phyloP scores from a whole-genome alignment of 2,797 vertebrate species.

The Enteromius fasciolatus region DNA sequence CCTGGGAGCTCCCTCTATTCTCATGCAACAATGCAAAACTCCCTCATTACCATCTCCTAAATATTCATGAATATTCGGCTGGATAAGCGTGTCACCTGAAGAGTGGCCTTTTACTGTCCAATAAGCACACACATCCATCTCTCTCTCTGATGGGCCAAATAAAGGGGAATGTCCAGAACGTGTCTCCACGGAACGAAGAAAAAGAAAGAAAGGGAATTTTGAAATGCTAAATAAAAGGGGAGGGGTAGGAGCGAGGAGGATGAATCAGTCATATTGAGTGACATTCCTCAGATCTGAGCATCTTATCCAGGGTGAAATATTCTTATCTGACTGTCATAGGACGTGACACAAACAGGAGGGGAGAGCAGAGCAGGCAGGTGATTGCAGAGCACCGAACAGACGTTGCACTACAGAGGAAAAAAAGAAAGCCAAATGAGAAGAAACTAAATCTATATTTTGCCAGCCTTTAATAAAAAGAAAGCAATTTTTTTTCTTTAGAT shows the following conservation, averaged over 20 bases:
- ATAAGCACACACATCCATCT: constrained; percentile 98
- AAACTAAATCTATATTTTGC: background rate
- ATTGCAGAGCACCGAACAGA: constrained; percentile 83
- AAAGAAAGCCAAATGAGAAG: constrained; percentile 31
- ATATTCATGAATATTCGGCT: constrained; percentile 98
- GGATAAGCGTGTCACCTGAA: constrained; percentile 92
- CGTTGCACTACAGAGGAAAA: constrained; percentile 56
- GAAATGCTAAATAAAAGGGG: constrained; percentile 85
- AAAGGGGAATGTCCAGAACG: constrained; percentile 80
- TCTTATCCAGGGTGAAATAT: constrained; percentile 87
- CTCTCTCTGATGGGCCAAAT: constrained; percentile 85
- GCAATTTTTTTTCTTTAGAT: background rate
- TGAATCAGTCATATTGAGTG: constrained; percentile 87
- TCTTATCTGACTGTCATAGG: constrained; percentile 89
- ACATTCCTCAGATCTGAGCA: constrained; percentile 89
- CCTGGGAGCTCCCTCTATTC: constrained; percentile 78
- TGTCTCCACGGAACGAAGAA: constrained; percentile 74
- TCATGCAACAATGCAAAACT: constrained; percentile 99
- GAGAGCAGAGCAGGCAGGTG: constrained; percentile 82
- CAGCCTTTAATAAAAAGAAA: background rate
- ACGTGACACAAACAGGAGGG: constrained; percentile 85
- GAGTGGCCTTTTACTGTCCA: constrained; percentile 97
- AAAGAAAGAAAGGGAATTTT: constrained; percentile 82
- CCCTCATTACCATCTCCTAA: constrained; percentile 99
- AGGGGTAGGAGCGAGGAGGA: constrained; percentile 66